Evolutionary conservation across 2,888 invertebrate species (phyloP).

Genomic region (Adineta ricciae): DNA sequence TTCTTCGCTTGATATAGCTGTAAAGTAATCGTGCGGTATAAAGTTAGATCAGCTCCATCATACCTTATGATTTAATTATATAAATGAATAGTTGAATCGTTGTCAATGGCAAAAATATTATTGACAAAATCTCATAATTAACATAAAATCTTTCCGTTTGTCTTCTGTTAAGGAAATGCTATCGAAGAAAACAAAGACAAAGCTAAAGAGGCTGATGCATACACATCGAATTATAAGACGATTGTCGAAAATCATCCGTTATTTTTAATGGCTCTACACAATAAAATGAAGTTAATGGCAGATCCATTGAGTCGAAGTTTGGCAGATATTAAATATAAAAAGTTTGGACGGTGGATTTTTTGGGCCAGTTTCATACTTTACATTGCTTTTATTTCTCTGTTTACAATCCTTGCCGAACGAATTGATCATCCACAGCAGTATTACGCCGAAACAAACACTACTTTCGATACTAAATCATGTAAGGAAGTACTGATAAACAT

Average conservation of each 20-base stretch:
- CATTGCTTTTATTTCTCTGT: background rate
- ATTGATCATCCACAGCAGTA: background rate
- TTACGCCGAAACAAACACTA: background rate
- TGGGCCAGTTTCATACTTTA: background rate
- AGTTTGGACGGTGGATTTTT: background rate
- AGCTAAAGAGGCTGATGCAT: no score
- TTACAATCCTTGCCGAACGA: background rate
- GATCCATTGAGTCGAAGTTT: background rate
- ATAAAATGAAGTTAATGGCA: background rate
- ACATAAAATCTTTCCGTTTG: no score
- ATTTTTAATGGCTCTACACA: background rate
- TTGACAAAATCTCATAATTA: no score
- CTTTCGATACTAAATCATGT: background rate
- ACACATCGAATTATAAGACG: no score
- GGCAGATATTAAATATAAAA: background rate
- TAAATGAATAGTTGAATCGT: no score
- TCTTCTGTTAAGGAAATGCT: no score
- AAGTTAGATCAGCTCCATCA: no score
- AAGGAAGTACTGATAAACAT: background rate
- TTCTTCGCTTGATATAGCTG: no score
- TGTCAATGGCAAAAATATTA: no score
- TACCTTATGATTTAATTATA: no score
- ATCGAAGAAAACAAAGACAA: no score
- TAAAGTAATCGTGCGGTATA: no score
- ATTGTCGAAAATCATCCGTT: background rate